Percentiles rank a stretch among this genome's conserved stretches.
Conservation (phyloP, 1,140 invertebrate species). For the Trinorchestia longiramus region DNA sequence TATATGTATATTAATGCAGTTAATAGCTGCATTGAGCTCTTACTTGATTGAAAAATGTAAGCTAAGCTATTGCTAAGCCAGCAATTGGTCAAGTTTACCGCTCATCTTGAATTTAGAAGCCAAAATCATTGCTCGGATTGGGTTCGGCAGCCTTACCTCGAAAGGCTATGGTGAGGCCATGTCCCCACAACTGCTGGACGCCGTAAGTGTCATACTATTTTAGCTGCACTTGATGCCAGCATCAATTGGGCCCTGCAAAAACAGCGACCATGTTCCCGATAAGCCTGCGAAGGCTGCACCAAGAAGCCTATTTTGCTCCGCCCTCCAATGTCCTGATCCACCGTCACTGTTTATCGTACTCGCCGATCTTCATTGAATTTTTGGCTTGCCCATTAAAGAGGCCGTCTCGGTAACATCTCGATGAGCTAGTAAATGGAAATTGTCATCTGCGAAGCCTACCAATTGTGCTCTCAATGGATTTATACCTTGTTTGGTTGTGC, state of each 20-base stretch:
- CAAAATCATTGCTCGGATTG: neutral
- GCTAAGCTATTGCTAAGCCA: neutral
- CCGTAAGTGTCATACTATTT: conserved; percentile 47
- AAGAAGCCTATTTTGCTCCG: neutral
- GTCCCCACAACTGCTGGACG: neutral
- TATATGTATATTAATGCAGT: neutral
- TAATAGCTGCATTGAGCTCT: neutral
- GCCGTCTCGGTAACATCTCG: conserved; percentile 41
- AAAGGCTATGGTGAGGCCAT: neutral
- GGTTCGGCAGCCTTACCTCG: neutral
- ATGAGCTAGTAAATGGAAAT: conserved; percentile 46
- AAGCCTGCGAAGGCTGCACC: conserved; percentile 24
- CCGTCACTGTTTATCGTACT: neutral
- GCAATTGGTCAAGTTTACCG: neutral
- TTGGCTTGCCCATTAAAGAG: conserved; percentile 4
- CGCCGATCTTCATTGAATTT: conserved; percentile 41
- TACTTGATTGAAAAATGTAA: neutral
- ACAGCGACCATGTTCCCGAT: conserved; percentile 21
- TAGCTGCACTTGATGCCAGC: conserved; percentile 43
- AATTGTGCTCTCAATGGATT: conserved; percentile 2
- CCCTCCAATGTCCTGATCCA: conserved; percentile 12
- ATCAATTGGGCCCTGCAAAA: conserved; percentile 32
- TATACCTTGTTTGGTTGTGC: neutral
- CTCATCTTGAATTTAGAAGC: neutral
- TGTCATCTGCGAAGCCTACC: conserved; percentile 13